These are phyloP conservation scores for Potamilus streckersoni DNA, from an alignment of 1,140 invertebrate genomes.

Conservation along the genomic window DNA sequence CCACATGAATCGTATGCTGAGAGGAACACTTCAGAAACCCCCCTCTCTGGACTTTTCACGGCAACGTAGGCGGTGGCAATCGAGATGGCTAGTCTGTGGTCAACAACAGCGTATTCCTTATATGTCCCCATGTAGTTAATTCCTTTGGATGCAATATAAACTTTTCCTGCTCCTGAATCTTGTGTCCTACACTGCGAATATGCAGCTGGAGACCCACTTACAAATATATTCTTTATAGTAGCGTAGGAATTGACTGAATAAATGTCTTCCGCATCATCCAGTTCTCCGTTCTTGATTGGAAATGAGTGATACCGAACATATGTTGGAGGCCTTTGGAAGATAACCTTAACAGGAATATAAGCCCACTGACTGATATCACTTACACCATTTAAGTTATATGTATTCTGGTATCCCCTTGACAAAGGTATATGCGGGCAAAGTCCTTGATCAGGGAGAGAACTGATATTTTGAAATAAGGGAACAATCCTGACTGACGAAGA, in stretches of 20 bases:
- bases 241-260: constrained; percentile 33
- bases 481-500: too few relatives aligned
- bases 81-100: constrained; percentile 53
- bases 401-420: constrained; percentile 47
- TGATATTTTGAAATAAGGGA: too few relatives aligned
- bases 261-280: constrained; percentile 38
- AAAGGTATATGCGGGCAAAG: constrained; percentile 10
- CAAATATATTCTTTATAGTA: constrained; percentile 10
- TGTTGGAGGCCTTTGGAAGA: constrained; percentile 45
- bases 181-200: constrained; percentile 15
- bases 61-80: constrained; percentile 54
- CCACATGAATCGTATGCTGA: constrained; percentile 57
- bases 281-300: constrained; percentile 46
- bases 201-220: constrained; percentile 15
- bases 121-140: constrained; percentile 58
- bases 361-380: constrained; percentile 55
- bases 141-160: constrained; percentile 53
- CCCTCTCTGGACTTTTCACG: constrained; percentile 41
- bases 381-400: constrained; percentile 47
- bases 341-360: constrained; percentile 54
- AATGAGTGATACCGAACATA: constrained; percentile 43
- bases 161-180: constrained; percentile 41
- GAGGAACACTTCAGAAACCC: constrained; percentile 38
- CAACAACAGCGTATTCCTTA: constrained; percentile 56
- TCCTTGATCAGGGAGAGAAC: too few relatives aligned